Evolutionary conservation across 2,888 invertebrate species (phyloP).

Genomic region (Tridacna gigas): DNA sequence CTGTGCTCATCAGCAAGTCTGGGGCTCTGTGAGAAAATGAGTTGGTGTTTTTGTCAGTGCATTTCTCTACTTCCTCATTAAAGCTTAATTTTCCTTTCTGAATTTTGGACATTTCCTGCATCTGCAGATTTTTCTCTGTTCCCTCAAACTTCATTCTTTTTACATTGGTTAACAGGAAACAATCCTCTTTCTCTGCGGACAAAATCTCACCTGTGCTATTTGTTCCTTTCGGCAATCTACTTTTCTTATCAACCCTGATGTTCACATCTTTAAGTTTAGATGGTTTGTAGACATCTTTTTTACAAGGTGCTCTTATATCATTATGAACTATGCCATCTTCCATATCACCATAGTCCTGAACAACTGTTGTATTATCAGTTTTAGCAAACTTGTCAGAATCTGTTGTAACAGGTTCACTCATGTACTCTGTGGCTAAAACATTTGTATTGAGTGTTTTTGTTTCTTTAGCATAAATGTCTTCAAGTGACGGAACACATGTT

Average conservation of each 20-base stretch:
- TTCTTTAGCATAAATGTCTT: conserved; percentile 87
- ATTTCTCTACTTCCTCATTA: conserved; percentile 27
- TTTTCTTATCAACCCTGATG: conserved; percentile 80
- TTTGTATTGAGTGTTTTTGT: conserved; percentile 88
- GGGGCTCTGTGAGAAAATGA: not conserved
- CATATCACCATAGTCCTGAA: conserved; percentile 50
- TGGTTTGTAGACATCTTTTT: conserved; percentile 52
- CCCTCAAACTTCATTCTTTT: conserved; percentile 81
- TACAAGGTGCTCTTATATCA: conserved; percentile 45
- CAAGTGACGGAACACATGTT: conserved; percentile 78
- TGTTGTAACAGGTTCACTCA: conserved; percentile 86
- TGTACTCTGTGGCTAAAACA: conserved; percentile 83
- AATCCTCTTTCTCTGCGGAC: conserved; percentile 62
- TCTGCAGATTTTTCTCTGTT: conserved; percentile 81
- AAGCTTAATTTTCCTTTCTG: conserved; percentile 67
- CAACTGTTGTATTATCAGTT: conserved; percentile 84
- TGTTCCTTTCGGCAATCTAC: conserved; percentile 58
- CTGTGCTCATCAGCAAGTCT: not conserved
- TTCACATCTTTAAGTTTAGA: conserved; percentile 86
- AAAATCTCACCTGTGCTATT: conserved; percentile 36
- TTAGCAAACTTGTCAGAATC: conserved; percentile 88
- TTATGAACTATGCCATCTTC: conserved; percentile 53
- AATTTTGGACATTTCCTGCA: conserved; percentile 79
- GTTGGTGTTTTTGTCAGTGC: conserved; percentile 11
- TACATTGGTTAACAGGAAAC: conserved; percentile 67